Evolutionary conservation across 2,797 vertebrate genomes (phyloP), one percentile per base, ranked within the genome.

Genomic region (Borostomias antarcticus): DNA sequence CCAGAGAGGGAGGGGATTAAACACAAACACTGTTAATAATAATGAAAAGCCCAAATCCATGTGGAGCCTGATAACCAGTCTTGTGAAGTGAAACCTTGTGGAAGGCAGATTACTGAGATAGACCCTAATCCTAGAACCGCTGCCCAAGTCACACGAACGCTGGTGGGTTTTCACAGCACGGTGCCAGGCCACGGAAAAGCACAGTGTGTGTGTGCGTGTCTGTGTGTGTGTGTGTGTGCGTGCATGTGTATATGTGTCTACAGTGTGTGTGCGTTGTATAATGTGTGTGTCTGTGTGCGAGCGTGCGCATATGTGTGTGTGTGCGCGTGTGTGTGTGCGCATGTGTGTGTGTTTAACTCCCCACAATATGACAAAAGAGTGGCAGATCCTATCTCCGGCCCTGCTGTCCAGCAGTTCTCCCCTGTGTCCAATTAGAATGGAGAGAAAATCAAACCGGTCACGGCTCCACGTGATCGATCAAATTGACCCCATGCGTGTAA

Each of bases 351-450:
- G 21, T 19, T 62, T 61, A 54, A 17, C 21, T 23, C 51, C 72
- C 58, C 72, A 6, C 68, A 64, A 45, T 19, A 53, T 23, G 37
- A 32, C 19, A 54, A 56, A 74, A 43, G 48, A 56, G 64, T 68
- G 58, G 23, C 45, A 50, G 69, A 82, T 78, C 67, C 45, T 62
- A 79, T 80, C 58, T 62, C 26, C 35, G 73, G 35, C 40, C 15
- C 13, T 8, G 11, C 3, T 26, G 21, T 54, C 53, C 58, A n/a
- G 10, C 0, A 2, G 1, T 0, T 1, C 13, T 84, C 86, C 78
- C 85, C 26, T 2, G 84, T 72, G 87, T 1, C 83, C 84, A 87
- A 87, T 89, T 89, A 89, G 70, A 76, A 57, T 37, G n/a, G 62
- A 81, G 64, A 82, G 71, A 76, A 85, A 85, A 85, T 83, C 83